Evolutionary conservation across 2,888 invertebrate genomes (phyloP).

Genomic region (Drosophila bunnanda): DNA sequence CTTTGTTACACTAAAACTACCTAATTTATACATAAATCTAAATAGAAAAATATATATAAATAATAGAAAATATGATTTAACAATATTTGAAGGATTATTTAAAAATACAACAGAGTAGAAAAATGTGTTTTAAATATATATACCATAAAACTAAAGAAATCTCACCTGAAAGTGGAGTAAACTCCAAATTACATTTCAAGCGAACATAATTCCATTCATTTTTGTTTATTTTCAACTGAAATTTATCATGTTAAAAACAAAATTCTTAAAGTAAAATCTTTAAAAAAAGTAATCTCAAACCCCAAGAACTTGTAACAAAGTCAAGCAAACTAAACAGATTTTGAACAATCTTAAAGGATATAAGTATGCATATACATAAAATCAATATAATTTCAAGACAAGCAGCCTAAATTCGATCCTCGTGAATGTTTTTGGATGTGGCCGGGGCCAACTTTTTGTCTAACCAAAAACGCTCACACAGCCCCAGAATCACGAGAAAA

Average conservation of each 20-base stretch:
- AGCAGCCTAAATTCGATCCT: conserved; percentile 4
- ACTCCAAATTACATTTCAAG: background rate
- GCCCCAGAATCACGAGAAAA: conserved; percentile 1
- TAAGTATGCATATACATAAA: background rate
- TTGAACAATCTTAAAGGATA: background rate
- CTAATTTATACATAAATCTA: background rate
- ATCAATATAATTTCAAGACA: conserved; percentile 2
- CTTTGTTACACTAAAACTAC: background rate
- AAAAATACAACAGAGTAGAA: background rate
- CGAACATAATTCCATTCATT: background rate
- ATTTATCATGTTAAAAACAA: background rate
- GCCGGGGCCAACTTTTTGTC: background rate
- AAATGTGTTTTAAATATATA: too few species aligned
- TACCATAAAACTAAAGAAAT: background rate
- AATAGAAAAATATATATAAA: background rate
- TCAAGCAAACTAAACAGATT: background rate
- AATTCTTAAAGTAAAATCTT: background rate
- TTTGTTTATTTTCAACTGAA: background rate
- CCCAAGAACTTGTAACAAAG: background rate
- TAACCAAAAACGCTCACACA: background rate
- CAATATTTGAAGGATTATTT: background rate
- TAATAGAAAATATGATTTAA: background rate
- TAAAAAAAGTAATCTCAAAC: background rate
- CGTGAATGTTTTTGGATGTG: background rate
- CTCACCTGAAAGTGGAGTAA: background rate